Evolutionary conservation across 64 coral and sea anemone species (phyloP).

Genomic region (Montipora cactus): DNA sequence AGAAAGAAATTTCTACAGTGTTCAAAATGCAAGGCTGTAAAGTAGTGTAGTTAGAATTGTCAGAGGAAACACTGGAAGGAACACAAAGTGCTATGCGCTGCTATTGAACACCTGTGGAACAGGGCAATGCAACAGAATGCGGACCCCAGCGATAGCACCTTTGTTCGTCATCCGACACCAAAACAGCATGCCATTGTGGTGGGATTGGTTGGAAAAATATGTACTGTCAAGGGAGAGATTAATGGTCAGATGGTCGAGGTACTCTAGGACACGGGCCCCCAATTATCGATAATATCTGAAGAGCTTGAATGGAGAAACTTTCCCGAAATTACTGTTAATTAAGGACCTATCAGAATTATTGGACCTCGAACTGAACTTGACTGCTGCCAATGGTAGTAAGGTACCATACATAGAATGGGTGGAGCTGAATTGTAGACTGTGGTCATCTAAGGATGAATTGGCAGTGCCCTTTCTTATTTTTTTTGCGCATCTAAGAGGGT

Average conservation of each 20-base stretch:
- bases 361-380: constrained; percentile 30
- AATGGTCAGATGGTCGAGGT: constrained; percentile 40
- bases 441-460: neutral
- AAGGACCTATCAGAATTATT: constrained; percentile 34
- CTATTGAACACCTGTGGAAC: constrained; percentile 20
- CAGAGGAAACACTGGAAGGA: constrained; percentile 66
- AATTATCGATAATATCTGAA: constrained; percentile 33
- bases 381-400: constrained; percentile 49
- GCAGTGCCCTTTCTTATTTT: neutral
- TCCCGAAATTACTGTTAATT: constrained; percentile 14
- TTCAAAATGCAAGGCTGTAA: constrained; percentile 55
- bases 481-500: too few relatives aligned
- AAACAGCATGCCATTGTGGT: constrained; percentile 31
- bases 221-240: constrained; percentile 37
- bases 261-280: constrained; percentile 45
- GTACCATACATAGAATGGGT: constrained; percentile 42
- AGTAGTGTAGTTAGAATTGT: constrained; percentile 56
- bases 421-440: constrained; percentile 26
- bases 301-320: constrained; percentile 14
- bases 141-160: neutral
- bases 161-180: constrained; percentile 40
- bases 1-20: constrained; percentile 49
- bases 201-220: constrained; percentile 36
- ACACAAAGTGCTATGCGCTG: constrained; percentile 46
- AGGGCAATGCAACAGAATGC: neutral